Conservation (phyloP, 2,888 invertebrate species). For the Nycteola revayana region DNA sequence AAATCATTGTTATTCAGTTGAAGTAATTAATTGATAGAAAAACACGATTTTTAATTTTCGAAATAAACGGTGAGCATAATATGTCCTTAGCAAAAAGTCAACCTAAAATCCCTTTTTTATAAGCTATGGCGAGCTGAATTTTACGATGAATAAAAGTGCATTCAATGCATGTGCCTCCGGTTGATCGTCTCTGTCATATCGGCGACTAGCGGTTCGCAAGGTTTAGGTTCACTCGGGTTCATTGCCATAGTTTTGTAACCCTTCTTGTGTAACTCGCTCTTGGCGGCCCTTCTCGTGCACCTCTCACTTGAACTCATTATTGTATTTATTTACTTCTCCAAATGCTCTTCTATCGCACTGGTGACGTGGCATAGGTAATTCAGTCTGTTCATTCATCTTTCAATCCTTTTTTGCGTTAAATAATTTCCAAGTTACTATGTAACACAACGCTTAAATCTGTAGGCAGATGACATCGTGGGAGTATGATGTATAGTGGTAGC, state of each 20-base stretch:
- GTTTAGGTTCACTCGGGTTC: constrained; percentile 79
- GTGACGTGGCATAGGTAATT: constrained; percentile 10
- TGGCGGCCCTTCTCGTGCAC: constrained; percentile 64
- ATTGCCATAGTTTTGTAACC: constrained; percentile 83
- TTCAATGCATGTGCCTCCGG: constrained; percentile 34
- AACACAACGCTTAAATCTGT: constrained; percentile 34
- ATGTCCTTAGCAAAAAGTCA: too few relatives aligned
- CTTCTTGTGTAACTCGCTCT: constrained; percentile 81
- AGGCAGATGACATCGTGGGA: constrained; percentile 22
- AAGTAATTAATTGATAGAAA: too few relatives aligned
- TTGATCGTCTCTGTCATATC: constrained; percentile 56
- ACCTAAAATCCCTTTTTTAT: too few relatives aligned
- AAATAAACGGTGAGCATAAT: too few relatives aligned
- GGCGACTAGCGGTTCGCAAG: constrained; percentile 78
- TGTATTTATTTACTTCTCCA: constrained; percentile 48
- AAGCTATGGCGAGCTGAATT: constrained; percentile 19
- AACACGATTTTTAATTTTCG: too few relatives aligned
- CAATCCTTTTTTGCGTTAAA: constrained; percentile 16
- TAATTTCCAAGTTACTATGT: constrained; percentile 23
- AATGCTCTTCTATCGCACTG: constrained; percentile 14
- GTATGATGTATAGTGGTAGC: constrained; percentile 29
- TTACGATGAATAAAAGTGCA: constrained; percentile 28
- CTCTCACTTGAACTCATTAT: constrained; percentile 74
- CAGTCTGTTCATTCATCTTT: background rate
- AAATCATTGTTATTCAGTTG: too few relatives aligned